Evolutionary conservation across 2,888 invertebrate genomes (phyloP).

Genomic region (Tenthredo notha): DNA sequence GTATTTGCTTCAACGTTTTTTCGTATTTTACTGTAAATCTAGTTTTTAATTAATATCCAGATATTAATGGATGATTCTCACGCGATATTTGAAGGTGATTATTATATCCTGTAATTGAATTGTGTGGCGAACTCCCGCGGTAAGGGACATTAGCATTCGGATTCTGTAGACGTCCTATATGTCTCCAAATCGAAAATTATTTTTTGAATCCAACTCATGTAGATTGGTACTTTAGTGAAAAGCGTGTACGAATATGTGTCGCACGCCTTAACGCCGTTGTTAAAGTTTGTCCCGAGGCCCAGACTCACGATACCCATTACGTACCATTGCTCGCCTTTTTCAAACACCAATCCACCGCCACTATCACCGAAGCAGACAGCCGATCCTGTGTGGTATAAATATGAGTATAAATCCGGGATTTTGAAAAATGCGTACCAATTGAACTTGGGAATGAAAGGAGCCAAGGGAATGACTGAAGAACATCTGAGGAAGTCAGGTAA

Average conservation of each 20-base stretch:
- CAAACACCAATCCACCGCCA: constrained; percentile 78
- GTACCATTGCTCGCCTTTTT: constrained; percentile 72
- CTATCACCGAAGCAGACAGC: constrained; percentile 79
- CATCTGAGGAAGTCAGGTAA: neutral
- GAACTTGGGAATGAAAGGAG: neutral
- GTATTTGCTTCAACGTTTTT: neutral
- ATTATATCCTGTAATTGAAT: neutral
- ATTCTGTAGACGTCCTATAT: neutral
- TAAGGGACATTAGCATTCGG: neutral
- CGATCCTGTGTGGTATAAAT: constrained; percentile 70
- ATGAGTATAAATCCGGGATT: neutral
- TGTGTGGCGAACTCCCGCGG: neutral
- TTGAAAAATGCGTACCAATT: neutral
- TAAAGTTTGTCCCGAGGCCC: constrained; percentile 66
- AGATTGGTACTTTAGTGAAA: constrained; percentile 73
- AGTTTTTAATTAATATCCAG: neutral
- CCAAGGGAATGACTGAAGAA: neutral
- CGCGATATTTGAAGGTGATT: neutral
- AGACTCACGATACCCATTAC: constrained; percentile 78
- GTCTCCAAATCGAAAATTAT: constrained; percentile 65
- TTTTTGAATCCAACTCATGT: constrained; percentile 73
- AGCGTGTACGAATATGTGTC: constrained; percentile 73
- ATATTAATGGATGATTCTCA: neutral
- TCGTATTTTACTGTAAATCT: neutral
- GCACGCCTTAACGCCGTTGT: constrained; percentile 66